A percentile compares a stretch with the other conserved stretches of the same genome.
phyloP scores from a whole-genome alignment of 2,888 invertebrate species.

The Timandra comae region DNA sequence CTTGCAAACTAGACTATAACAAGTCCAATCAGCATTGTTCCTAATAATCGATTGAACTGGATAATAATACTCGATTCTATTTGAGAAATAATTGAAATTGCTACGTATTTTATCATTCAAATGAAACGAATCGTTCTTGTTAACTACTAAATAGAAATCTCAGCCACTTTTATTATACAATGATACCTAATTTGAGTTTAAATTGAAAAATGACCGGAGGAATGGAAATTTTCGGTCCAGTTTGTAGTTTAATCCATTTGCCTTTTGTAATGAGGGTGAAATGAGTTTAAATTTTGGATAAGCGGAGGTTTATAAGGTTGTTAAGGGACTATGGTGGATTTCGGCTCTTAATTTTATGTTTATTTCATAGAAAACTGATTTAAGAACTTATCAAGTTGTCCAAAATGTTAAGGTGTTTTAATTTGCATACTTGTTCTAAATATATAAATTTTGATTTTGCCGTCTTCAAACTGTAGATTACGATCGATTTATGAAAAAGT shows the following conservation, averaged over 20 bases:
- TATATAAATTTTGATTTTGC: no score
- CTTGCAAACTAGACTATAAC: constrained; percentile 40
- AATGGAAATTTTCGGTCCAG: constrained; percentile 2
- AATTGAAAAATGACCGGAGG: constrained; percentile 6
- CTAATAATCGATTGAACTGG: constrained; percentile 32
- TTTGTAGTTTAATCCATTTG: constrained; percentile 2
- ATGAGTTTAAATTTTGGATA: constrained; percentile 1
- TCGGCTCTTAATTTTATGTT: not conserved
- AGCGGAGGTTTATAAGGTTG: not conserved
- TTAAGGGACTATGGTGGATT: constrained; percentile 1
- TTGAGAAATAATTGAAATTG: constrained; percentile 18
- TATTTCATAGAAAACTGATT: not conserved
- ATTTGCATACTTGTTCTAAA: no score
- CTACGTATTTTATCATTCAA: constrained; percentile 11
- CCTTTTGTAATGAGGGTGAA: constrained; percentile 1
- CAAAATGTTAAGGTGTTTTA: no score
- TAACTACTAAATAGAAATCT: constrained; percentile 12
- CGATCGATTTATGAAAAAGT: no score
- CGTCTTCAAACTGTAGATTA: no score
- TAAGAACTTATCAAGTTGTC: constrained; percentile 14
- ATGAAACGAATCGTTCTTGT: constrained; percentile 9
- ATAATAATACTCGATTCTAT: constrained; percentile 33
- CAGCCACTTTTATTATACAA: constrained; percentile 5
- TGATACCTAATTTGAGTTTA: constrained; percentile 4
- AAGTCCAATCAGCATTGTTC: constrained; percentile 35